Percentiles rank a stretch among this genome's conserved stretches.
These are phyloP conservation scores for Typhlichthys eigenmanni DNA, from an alignment of 2,797 vertebrate genomes.

Conservation along the genomic window DNA sequence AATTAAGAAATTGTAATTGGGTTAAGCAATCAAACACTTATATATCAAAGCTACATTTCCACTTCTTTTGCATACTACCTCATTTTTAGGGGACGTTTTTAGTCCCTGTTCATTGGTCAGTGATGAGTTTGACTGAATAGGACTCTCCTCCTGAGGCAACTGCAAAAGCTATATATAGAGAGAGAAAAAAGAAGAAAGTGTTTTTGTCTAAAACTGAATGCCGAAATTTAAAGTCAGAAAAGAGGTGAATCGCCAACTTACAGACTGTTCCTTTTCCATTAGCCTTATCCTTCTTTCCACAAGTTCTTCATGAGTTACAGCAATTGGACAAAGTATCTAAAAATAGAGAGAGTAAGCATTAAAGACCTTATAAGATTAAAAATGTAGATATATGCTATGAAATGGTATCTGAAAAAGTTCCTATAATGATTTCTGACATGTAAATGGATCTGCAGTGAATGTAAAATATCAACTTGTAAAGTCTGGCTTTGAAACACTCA, in stretches of 20 bases:
- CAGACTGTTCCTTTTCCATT: conserved; percentile 56
- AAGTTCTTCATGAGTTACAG: conserved; percentile 82
- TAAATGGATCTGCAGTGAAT: background rate
- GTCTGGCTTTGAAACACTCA: conserved; percentile 30
- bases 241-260: conserved; percentile 32
- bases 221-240: background rate
- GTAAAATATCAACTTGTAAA: background rate
- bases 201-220: background rate
- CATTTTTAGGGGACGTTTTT: conserved; percentile 49
- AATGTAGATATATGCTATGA: conserved; percentile 1
- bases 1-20: background rate
- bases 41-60: background rate
- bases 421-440: background rate
- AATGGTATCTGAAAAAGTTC: no score
- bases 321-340: conserved; percentile 81
- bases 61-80: no score
- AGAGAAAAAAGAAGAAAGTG: background rate
- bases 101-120: conserved; percentile 65
- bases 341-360: conserved; percentile 6
- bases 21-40: background rate
- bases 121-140: conserved; percentile 21
- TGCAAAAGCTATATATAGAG: conserved; percentile 27
- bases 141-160: conserved; percentile 29
- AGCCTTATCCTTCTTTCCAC: conserved; percentile 82
- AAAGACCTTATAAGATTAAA: conserved; percentile 7